Evolutionary conservation across 2,888 invertebrate species (phyloP), one percentile per base, ranked within the genome.

Genomic region (Orthosia gracilis): DNA sequence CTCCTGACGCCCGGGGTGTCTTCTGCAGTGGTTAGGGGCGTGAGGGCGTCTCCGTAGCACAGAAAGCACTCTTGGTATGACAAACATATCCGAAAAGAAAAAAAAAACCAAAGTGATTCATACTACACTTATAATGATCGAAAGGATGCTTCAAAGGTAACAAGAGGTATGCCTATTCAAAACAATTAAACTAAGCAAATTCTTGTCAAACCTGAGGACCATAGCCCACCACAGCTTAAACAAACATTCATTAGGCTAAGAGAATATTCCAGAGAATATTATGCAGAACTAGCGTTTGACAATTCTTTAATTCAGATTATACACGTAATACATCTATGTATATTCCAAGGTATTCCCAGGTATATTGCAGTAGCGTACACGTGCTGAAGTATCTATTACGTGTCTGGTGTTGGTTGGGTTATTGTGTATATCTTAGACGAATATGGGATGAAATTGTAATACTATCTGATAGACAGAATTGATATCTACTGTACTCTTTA

Each of bases 311-410:
- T 64, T 70, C 31, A 68, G 68, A 79, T 82, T 67, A 74, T 82
- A 59, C 68, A 31, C 45, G 58, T 69, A 66, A 64, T 55, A 76
- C 63, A 12, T 74, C 21, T 70, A 58, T 54, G 45, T 76, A 45
- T 68, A 63, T 80, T 57, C 61, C 45, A n/a, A 55, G 55, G 64
- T 57, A 65, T 45, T 65, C 82, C 54, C 70, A 57, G 49, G 63
- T 74, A 72, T 69, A 76, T 62, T 76, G 75, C 79, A 83, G 62
- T 31, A 49, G 40, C 49, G 57, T 55, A 74, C 80, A 75, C 66
- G 55, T 82, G 18, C 64, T 71, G 68, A 66, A 78, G 72, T 78
- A 82, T 72, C 72, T 69, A 78, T 80, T 80, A 82, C 72, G 72
- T 77, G 65, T 78, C 65, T 67, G 45, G n/a, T 69, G 69, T 66